Evolutionary conservation across 2,888 invertebrate genomes (phyloP), one percentile per base, ranked within the genome.

Genomic region (Chloroclysta siterata): DNA sequence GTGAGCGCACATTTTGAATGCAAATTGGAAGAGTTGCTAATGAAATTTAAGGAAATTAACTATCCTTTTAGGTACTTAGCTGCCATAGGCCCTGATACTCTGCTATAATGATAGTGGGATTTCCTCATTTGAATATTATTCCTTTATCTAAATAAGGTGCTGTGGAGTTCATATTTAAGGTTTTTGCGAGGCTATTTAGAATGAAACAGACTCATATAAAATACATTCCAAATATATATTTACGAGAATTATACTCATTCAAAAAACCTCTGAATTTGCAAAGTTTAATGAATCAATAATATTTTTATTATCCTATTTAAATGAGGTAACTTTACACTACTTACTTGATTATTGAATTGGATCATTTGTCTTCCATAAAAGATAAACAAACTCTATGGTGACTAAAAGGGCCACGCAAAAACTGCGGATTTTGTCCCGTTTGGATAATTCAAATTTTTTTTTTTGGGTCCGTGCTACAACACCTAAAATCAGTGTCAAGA

Each of bases 1-100:
- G 88, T 89, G 88, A 87, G 88, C 85, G 81, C 74, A 84, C 89
- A 90, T 90, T 90, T 87, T 85, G 79, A 86, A 88, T 87, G 86
- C 85, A 87, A 89, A 90, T 89, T 89, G 83, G 79, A 82, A 84
- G 81, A 83, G 84, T 83, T 84, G 82, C 80, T 85, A 88, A 89
- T 89, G 84, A 89, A 87, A 87, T 87, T 87, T 81, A 82, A 80
- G 77, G 71, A 74, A 81, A 82, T 80, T 79, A 78, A 80, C 77
- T 80, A 75, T 78, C 75, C 59, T 65, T 70, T 69, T 71, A 77
- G 65, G 72, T 69, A 70, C 61, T 73, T 72, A 67, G 73, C 67
- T 68, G 70, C 71, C 70, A 69, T 67, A 60, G 73, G 60, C 72
- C 55, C 65, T 72, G 69, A 61, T 68, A 68, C 57, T 61, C 53